Conservation (phyloP, 2,888 invertebrate species). For the Dicyrtomina minuta region DNA sequence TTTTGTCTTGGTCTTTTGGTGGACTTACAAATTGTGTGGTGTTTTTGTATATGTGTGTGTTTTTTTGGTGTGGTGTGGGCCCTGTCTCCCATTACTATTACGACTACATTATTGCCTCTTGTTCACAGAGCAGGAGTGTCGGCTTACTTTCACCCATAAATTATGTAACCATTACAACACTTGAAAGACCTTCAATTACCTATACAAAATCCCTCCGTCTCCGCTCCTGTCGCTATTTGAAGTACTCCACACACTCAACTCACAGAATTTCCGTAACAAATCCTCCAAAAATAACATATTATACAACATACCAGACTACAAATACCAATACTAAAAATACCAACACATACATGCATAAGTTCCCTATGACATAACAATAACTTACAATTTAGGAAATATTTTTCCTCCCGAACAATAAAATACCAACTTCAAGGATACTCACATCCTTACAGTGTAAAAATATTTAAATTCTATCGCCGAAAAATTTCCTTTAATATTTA, state of each 20-base stretch:
- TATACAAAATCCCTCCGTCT: slow-evolving; percentile 6
- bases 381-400: slow-evolving; percentile 8
- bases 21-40: slow-evolving; percentile 1
- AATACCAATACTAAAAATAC: no score
- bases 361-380: slow-evolving; percentile 10
- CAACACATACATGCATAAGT: no score
- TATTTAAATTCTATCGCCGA: no score
- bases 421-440: no score
- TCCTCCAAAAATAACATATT: no score
- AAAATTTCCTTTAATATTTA: no score
- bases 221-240: slow-evolving; percentile 21
- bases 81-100: background rate
- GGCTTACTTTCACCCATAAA: slow-evolving; percentile 27
- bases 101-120: background rate
- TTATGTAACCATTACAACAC: slow-evolving; percentile 21
- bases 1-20: background rate
- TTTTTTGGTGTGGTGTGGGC: background rate
- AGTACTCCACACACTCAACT: slow-evolving; percentile 9
- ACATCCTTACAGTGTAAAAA: no score
- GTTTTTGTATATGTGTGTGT: slow-evolving; percentile 7
- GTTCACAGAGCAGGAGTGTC: slow-evolving; percentile 8
- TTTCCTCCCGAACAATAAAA: no score
- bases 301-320: no score
- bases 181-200: slow-evolving; percentile 27
- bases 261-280: no score